Conservation (phyloP, 2,797 vertebrate species). For the Sebastolobus alascanus region DNA sequence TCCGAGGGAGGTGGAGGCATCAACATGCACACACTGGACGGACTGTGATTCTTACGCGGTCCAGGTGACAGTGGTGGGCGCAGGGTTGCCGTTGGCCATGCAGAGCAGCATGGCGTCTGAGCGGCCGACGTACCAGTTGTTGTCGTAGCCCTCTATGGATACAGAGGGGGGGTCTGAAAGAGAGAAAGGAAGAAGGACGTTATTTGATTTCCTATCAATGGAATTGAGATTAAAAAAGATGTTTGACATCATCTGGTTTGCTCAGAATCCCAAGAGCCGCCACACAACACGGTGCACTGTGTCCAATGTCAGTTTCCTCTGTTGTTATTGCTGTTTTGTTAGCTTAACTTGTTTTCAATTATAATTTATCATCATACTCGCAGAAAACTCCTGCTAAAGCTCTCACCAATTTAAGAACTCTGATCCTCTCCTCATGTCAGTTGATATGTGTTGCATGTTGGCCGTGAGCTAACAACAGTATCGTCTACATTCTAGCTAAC, state of each 20-base stretch:
- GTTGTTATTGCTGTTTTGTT: not conserved
- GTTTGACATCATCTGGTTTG: not conserved
- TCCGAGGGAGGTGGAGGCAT: not conserved
- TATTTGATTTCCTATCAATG: not conserved
- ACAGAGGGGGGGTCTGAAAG: slow-evolving; percentile 86
- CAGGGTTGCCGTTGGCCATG: slow-evolving; percentile 84
- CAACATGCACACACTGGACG: not conserved
- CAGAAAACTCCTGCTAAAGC: not conserved
- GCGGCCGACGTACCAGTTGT: slow-evolving; percentile 90
- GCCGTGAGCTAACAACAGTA: too few species aligned
- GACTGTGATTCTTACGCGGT: slow-evolving; percentile 83
- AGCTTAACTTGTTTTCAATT: not conserved
- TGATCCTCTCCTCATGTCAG: not conserved
- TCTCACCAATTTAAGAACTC: not conserved
- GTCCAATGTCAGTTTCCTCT: not conserved
- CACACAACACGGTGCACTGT: not conserved
- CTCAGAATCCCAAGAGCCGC: not conserved
- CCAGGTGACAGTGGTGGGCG: slow-evolving; percentile 84
- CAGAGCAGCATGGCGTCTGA: slow-evolving; percentile 83
- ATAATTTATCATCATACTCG: not conserved
- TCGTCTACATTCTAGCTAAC: not conserved
- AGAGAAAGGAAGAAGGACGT: not conserved
- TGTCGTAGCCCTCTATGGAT: slow-evolving; percentile 88
- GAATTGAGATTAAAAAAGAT: not conserved
- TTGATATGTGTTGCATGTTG: not conserved